Base-by-base conservation (phyloP, 2,888 invertebrate species). In the Macrosiphum euphorbiae region DNA sequence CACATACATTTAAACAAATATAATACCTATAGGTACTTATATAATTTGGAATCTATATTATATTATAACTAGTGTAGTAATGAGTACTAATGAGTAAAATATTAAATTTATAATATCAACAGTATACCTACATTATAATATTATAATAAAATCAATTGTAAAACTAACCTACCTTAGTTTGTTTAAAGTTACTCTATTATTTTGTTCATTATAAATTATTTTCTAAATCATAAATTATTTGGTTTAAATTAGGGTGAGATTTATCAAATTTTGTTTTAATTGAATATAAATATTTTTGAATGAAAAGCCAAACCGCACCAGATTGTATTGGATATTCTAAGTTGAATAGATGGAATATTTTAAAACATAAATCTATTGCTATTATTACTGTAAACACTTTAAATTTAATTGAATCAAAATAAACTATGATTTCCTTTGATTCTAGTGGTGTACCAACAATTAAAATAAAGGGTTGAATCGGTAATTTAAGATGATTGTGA, bases 161-260 rank as follows among this genome's bases (percentile, higher is more conserved):
- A 58, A 58, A 26, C 20, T 24, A 58, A 58, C 55, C 55, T n/a
- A n/a, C n/a, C n/a, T n/a, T 58, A 58, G 55, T 58, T 58, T 58
- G 55, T 58, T 58, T 58, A 58, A 55, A 55, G 20, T 2, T 24
- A 55, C 24, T 55, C 5, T 20, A 55, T 55, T 24, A 55, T 55
- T 55, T 55, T 55, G 55, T 55, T 55, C 24, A 55, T 44, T 47
- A 85, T 35, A 84, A 5, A 84, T 20, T 84, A 85, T 44, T 85
- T 85, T 85, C 85, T 85, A 85, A 47, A 26, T 85, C 85, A 44
- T 85, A 85, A 44, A 85, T 85, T 26, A 85, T 85, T 44, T 85
- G 85, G 44, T 85, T 85, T 47, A 85, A 24, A 85, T 85, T 85
- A 44, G 26, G 85, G 44, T 85, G 3, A 26, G 26, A 44, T 47